Evolutionary conservation across 1,140 invertebrate species (phyloP), one percentile per base, ranked within the genome.

Genomic region (Drosophila subobscura): DNA sequence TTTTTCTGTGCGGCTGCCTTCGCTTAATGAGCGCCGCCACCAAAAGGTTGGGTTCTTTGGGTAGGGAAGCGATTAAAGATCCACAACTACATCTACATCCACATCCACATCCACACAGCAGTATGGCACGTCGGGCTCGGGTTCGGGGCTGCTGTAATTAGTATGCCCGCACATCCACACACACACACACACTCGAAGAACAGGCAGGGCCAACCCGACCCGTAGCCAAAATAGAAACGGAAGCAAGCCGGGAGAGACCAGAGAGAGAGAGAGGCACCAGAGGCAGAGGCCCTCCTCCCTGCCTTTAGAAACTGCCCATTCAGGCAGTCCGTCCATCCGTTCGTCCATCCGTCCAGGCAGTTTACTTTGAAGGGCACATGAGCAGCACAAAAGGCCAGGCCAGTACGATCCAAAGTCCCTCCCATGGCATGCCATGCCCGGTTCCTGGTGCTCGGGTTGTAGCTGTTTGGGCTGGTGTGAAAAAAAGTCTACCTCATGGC

Each of bases 401-500:
- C 68, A 53, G 41, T 56, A 37, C 56, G 60, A 64, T 77, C 44
- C 51, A n/a, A 61, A n/a, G 37, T 47, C 42, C 42, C 23, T 40
- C 44, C 47, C 12, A n/a, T n/a, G n/a, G 22, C 50, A 22, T 29
- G 22, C 55, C 16, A 4, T 20, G 20, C 25, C 55, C 29, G 12
- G 25, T 41, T 42, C 41, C 57, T 60, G n/a, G 47, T 52, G 54
- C 58, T 37, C 45, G 63, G 56, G 52, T 55, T 46, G 51, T 51
- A 49, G 63, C 72, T 70, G 77, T 86, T 86, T 80, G 47, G 63
- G 64, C 59, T 86, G 72, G 80, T 85, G 80, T 85, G 80, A 85
- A 77, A 85, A 85, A 85, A 85, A 80, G 64, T 77, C 66, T 73
- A 66, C 67, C 68, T 74, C 80, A 71, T 80, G 77, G 81, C 80